Base-by-base conservation (phyloP, 1,140 invertebrate species). In the Ostrea edulis region DNA sequence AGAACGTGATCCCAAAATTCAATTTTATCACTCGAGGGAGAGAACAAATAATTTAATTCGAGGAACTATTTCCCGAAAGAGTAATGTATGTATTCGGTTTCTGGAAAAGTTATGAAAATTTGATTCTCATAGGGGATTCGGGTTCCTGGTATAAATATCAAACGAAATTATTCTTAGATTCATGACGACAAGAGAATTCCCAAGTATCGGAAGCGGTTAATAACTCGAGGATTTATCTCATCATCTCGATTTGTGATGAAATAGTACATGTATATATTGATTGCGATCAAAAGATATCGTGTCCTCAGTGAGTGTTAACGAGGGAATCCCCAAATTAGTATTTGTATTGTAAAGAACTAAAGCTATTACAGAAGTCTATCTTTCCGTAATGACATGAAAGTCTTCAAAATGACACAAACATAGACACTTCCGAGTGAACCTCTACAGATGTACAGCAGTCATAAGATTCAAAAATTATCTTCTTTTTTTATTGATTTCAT, bases 11-110 rank as follows among this genome's bases (percentile, higher is more conserved):
- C 25, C 22, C 68, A 77, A 77, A 71, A 77, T 77, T 77, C 29
- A 25, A 77, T 77, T 77, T 77, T 25, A 29, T 11, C 68, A 35
- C 68, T 5, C 68, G 25, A 29, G 68, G 29, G 68, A 77, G 68
- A 25, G 11, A 77, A 77, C 68, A 77, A 77, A 77, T 77, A 77
- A 77, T 77, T 77, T 77, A 77, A 77, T 77, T 77, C 68, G 68
- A 25, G 25, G 14, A 77, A 77, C 12, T 77, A 77, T 77, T 77
- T 77, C 68, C 68, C 68, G 25, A 77, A 25, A 35, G 68, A 77
- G 25, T 29, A 35, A 77, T 77, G 25, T 77, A 29, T 77, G 25
- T 77, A 29, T 77, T 77, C 14, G 68, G 68, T 77, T 77, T 77
- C 25, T 35, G 9, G 68, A 77, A 35, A 77, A 77, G 68, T 77